These are phyloP conservation scores for Habrosyne pyritoides DNA, from an alignment of 2,888 invertebrate species.

Conservation along the genomic window DNA sequence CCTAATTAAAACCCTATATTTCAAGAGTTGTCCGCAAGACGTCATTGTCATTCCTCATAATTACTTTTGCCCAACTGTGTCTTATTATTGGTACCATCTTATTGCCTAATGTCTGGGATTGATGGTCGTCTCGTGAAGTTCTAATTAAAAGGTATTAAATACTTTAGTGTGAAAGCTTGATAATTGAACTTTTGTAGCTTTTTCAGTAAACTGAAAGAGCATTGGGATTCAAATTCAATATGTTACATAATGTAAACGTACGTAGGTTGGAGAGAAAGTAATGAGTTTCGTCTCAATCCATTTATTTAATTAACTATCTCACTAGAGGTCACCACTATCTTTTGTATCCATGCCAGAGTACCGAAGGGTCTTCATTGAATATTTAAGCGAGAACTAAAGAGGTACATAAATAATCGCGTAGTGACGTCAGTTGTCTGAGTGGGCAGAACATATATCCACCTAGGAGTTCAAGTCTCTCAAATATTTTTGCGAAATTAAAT, in stretches of 20 bases:
- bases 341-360: background rate
- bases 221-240: no score
- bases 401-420: background rate
- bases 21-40: conserved; percentile 54
- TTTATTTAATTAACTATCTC: conserved; percentile 68
- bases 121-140: background rate
- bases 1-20: conserved; percentile 44
- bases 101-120: conserved; percentile 66
- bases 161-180: no score
- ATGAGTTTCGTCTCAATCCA: conserved; percentile 50
- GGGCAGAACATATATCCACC: background rate
- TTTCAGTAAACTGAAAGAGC: no score
- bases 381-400: conserved; percentile 21
- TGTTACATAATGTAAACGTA: conserved; percentile 13
- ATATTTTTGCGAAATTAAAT: background rate
- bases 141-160: no score
- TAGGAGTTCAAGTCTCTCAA: background rate
- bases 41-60: conserved; percentile 72
- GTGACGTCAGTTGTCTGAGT: background rate
- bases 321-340: conserved; percentile 17
- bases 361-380: conserved; percentile 4
- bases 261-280: conserved; percentile 42
- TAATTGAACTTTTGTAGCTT: no score
- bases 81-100: conserved; percentile 68
- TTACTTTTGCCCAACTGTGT: conserved; percentile 60